Base-by-base conservation (phyloP, 2,113 vertebrate species). In the Lagopus muta region DNA sequence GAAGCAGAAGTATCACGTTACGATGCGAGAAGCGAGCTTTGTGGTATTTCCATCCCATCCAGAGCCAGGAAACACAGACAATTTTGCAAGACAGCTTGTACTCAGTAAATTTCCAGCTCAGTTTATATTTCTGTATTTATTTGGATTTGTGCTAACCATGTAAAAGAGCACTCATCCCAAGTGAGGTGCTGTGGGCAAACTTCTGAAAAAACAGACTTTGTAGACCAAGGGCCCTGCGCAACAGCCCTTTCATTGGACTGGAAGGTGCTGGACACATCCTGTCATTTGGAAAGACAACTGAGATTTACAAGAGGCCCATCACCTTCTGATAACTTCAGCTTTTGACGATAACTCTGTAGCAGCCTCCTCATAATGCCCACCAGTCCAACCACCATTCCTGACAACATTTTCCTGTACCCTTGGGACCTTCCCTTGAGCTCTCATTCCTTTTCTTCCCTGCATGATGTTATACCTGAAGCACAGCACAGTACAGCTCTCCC, bases 91-190 rank as follows among this genome's bases (percentile, higher is more conserved):
- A 94, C 91, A 66, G 82, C 61, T 71, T 88, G 82, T 94, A 78
- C 91, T 95, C 94, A 90, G 95, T 95, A 95, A 91, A 83, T 94
- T 94, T 96, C 96, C 93, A 97, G 76, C 76, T 92, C 27, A 11
- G 89, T 95, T 97, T 95, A 34, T 82, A 83, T 89, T 93, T 93
- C 83, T 92, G 65, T 91, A 82, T 92, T 95, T 97, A 91, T 86
- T 96, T 94, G 77, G 76, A 74, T 87, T 82, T 66, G 50, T 87
- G 64, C 71, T 93, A 88, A 67, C 85, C 61, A 48, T 71, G 79
- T 93, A 80, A 79, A 88, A 92, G 22, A 80, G 65, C 47, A 55
- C 89, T 77, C 87, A 82, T 74, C 82, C 91, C 79, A 80, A 94
- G 85, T 21, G 72, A 82, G 85, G 79, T 88, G 85, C 85, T 76